phyloP scores from a whole-genome alignment of 2,797 vertebrate genomes.

The Ispidina picta region DNA sequence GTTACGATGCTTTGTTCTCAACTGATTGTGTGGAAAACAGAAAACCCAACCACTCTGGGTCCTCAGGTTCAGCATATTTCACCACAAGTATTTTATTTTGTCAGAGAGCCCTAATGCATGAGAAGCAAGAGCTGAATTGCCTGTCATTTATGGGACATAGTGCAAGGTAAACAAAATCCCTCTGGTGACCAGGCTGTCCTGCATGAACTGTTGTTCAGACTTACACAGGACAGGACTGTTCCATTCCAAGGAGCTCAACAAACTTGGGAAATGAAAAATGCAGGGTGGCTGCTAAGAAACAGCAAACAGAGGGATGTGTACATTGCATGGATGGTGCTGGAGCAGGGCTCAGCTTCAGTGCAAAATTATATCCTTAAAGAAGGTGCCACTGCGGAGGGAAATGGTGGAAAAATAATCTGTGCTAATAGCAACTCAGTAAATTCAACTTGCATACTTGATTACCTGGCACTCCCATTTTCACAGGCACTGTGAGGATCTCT shows the following conservation, averaged over 20 bases:
- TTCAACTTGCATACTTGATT: not conserved
- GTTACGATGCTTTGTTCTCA: not conserved
- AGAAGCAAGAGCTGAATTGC: not conserved
- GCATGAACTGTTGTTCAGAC: rapidly evolving
- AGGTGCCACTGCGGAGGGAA: not conserved
- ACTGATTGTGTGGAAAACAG: not conserved
- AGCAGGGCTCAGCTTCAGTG: not conserved
- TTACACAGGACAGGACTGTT: rapidly evolving
- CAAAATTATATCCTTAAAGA: not conserved
- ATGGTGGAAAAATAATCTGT: not conserved
- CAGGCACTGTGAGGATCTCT: not conserved
- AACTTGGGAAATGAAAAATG: not conserved
- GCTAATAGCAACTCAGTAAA: not conserved
- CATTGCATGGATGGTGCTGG: not conserved
- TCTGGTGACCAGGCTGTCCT: not conserved
- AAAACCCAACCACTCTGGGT: not conserved
- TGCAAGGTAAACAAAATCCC: not conserved
- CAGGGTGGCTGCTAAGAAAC: not conserved
- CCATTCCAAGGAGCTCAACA: not conserved
- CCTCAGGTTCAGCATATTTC: not conserved
- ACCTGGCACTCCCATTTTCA: not conserved
- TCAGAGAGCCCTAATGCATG: not conserved
- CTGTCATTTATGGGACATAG: not conserved
- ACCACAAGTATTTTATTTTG: not conserved
- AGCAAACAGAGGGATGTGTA: not conserved